Base-by-base conservation (phyloP, 2,797 vertebrate genomes). In the Tadarida brasiliensis region DNA sequence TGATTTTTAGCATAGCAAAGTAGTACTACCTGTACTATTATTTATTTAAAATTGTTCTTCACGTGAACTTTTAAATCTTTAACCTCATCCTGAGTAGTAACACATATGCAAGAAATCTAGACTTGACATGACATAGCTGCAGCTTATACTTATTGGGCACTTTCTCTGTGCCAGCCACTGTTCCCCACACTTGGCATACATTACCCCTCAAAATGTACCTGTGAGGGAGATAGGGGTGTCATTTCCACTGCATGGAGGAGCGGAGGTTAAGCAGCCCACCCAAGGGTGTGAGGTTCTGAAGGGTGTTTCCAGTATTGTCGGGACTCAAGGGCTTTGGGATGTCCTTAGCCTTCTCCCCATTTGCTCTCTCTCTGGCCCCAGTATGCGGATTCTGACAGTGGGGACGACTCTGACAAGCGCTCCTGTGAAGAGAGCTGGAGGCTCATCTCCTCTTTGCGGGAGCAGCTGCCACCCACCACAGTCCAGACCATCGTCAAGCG, bases 401-500 rank as follows among this genome's bases (percentile, higher is more conserved):
- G 99, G 0, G 99, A 99, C 1, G 99, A 99, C 97, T 99, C 99
- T 0, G 99, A 99, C 97, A 99, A 99, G 97, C 99, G 99, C 0
- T 99, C 99, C 3, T 99, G 99, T n/a, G 99, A 99, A 97, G 99
- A 99, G 95, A 99, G 99, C 97, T 99, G 99, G 99, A 98, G 99
- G 54, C 99, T 99, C 49, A 99, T 99, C 77, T 99, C 99, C 1
- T 99, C 99, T 0, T 98, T 99, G 80, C 97, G 99, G 59, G 99
- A 99, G 97, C 99, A 99, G 83, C 98, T 99, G 11, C 99, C 99
- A 0, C 99, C 99, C 0, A 99, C 99, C 97, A 99, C 99, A 70
- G 98, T 99, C 61, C 99, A 99, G 95, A 98, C 98, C 77, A 99
- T 99, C 0, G 99, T 99, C 89, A 99, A 99, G 94, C 99, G 99